Conservation (phyloP, 2,797 vertebrate species). For the Anguilla anguilla region DNA sequence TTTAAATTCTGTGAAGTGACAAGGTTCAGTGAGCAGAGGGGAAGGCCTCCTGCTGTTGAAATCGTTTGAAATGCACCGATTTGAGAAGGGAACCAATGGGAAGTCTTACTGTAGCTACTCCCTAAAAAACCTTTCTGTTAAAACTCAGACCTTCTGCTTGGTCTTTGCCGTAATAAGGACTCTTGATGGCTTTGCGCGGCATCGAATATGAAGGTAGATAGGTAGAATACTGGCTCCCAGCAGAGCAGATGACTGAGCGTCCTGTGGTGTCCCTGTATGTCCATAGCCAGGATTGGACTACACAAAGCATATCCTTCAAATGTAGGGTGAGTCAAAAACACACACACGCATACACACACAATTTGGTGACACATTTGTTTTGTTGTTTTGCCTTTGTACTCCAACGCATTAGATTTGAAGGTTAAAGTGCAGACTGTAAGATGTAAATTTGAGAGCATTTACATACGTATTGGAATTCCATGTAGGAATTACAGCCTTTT, state of each 20-base stretch:
- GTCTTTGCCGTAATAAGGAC: too few relatives aligned
- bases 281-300: background rate
- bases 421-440: too few relatives aligned
- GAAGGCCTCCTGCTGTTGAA: background rate
- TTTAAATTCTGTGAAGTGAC: background rate
- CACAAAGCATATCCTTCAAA: background rate
- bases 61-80: background rate
- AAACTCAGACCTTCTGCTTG: too few relatives aligned
- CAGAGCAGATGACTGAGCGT: background rate
- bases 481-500: too few relatives aligned
- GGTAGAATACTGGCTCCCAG: constrained; percentile 1
- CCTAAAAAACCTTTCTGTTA: too few relatives aligned
- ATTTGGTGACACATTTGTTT: too few relatives aligned
- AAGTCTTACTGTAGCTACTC: constrained; percentile 16
- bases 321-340: background rate
- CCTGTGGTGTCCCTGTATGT: background rate
- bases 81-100: constrained; percentile 35
- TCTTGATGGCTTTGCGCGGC: too few relatives aligned
- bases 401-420: too few relatives aligned
- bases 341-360: background rate
- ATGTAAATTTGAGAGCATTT: too few relatives aligned
- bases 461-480: too few relatives aligned
- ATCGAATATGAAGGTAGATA: too few relatives aligned
- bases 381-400: too few relatives aligned
- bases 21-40: background rate